Base-by-base conservation (phyloP, 30 jellyfish, hydroid and myxozoan species). In the Sanderia malayensis region DNA sequence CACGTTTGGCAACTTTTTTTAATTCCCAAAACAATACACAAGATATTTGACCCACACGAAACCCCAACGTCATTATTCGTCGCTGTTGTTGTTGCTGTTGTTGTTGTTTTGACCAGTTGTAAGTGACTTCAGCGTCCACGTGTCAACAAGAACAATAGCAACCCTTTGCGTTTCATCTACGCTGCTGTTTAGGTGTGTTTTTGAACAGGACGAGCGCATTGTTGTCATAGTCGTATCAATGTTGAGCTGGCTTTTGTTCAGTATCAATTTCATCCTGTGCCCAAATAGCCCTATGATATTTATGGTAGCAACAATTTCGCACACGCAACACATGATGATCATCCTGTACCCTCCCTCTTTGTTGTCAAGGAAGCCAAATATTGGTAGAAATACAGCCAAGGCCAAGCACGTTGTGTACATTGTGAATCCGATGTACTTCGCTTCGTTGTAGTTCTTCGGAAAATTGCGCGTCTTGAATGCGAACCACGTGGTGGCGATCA, bases 371-470 rank as follows among this genome's bases (percentile, higher is more conserved):
- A 84, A 59, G 28, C 23, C 49, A 67, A 70, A 84, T 22, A 76
- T 37, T 3, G 94, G 88, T 15, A 82, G 30, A 19, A 83, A 67
- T 0, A 84, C 75, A 0, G 88, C 90, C 87, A 93, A 67, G 4
- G 53, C 58, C 63, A 79, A 76, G 63, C 95, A 90, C 0, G 98
- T 65, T n/a, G 81, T 44, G 67, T 83, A 90, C 91, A 90, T 74
- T 18, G 98, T 83, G 31, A 83, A 66, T 32, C 96, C 98, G 19
- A 90, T 90, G 76, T 82, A 77, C 73, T 84, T 83, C 1, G 98
- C 96, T 72, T 90, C 98, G 83, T 90, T 90, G 76, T 90, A 90
- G 70, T 90, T 90, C 87, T 90, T 90, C 17, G 98, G 98, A 65
- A 83, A 90, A 58, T 82, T 63, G 20, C 98, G 63, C 46, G 98